A percentile compares a stretch with the other conserved stretches of the same genome.
Conservation (phyloP, 2,113 vertebrate species). For the Bombycilla garrulus region DNA sequence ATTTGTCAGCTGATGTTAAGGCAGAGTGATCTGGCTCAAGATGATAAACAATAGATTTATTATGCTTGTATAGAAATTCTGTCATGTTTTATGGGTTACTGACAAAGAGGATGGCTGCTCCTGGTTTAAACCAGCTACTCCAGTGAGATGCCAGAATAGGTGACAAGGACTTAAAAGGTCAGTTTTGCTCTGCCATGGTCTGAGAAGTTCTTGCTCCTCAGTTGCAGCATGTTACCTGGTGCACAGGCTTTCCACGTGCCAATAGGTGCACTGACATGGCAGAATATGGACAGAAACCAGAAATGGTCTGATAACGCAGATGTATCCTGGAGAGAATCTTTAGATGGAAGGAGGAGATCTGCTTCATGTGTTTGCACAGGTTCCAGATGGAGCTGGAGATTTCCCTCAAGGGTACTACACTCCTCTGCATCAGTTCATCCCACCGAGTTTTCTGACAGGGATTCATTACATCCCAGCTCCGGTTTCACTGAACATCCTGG, state of each 20-base stretch:
- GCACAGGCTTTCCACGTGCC: neutral
- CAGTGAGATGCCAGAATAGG: neutral
- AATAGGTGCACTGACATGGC: fast-evolving
- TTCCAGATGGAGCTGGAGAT: conserved; percentile 60
- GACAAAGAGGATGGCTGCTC: neutral
- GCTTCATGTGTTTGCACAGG: conserved; percentile 33
- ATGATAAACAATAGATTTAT: neutral
- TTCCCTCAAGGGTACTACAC: conserved; percentile 64
- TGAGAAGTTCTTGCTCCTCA: neutral
- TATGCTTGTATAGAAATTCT: neutral
- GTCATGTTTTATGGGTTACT: neutral
- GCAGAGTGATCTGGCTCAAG: neutral
- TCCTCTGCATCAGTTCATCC: conserved; percentile 56
- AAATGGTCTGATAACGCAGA: neutral
- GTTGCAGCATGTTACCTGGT: neutral
- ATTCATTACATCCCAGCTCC: conserved; percentile 67
- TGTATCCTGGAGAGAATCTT: neutral
- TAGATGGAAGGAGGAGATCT: neutral
- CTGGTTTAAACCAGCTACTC: neutral
- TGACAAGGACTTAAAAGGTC: neutral
- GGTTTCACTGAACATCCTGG: conserved; percentile 26
- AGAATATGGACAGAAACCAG: neutral
- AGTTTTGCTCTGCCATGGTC: neutral
- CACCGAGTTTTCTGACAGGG: conserved; percentile 64
- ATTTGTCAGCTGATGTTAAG: neutral